Conservation (phyloP, 2,113 vertebrate genomes). For the Orycteropus afer region DNA sequence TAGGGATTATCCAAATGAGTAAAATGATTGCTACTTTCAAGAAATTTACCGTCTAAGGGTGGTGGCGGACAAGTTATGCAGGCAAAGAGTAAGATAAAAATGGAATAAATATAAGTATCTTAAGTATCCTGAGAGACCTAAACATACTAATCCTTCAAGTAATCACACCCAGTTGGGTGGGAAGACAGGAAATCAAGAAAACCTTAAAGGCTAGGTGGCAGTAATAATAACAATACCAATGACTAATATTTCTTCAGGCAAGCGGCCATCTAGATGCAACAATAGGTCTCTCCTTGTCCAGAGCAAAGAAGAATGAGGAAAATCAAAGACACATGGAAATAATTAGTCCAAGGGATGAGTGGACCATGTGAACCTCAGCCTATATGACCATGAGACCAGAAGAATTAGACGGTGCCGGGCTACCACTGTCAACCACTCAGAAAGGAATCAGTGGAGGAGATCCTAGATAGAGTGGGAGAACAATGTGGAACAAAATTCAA, state of each 20-base stretch:
- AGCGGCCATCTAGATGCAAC: no score
- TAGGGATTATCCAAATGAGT: not conserved
- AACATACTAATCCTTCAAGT: not conserved
- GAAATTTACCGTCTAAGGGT: constrained; percentile 6
- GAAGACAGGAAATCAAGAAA: constrained; percentile 8
- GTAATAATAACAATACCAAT: not conserved
- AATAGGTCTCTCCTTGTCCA: no score
- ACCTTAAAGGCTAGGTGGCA: not conserved
- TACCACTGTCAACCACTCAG: no score
- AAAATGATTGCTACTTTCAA: constrained; percentile 28
- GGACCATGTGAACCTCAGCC: no score
- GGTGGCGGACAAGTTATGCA: not conserved
- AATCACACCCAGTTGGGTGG: not conserved
- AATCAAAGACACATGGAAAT: no score
- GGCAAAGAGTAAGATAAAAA: constrained; percentile 37
- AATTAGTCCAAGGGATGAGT: no score
- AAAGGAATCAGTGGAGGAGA: no score
- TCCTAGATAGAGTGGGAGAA: no score
- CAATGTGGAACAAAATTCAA: no score
- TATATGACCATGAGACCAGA: no score
- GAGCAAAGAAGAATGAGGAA: no score
- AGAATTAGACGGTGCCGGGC: no score
- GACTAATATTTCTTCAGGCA: constrained; percentile 21
- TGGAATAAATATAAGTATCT: not conserved
- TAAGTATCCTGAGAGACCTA: not conserved